These are phyloP conservation scores for Axinella damicornis DNA, from an alignment of 37 sponge, comb jelly and placozoan species.

Conservation along the genomic window DNA sequence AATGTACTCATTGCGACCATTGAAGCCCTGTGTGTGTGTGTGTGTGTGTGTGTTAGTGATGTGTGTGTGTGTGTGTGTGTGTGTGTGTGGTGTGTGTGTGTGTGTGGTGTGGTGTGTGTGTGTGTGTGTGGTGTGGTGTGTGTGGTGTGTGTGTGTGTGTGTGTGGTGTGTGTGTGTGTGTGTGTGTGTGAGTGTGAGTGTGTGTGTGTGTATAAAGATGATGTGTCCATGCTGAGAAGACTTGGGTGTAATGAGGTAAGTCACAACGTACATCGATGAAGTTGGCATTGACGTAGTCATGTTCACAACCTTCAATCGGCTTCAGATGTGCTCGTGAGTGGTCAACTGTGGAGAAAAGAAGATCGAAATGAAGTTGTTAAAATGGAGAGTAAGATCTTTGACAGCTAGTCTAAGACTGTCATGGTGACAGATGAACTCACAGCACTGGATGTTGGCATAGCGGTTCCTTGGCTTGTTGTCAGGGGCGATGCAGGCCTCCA, in stretches of 20 bases:
- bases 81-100: no score
- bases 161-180: slow-evolving; percentile 6
- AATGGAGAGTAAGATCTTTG: no score
- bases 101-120: not conserved
- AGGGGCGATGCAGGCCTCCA: slow-evolving; percentile 38
- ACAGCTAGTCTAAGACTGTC: no score
- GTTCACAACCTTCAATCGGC: slow-evolving; percentile 34
- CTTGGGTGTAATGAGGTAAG: no score
- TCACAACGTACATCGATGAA: slow-evolving; percentile 71
- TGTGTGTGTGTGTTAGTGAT: no score
- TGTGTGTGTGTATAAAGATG: no score
- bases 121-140: not conserved
- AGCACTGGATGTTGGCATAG: slow-evolving; percentile 82
- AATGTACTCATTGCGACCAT: slow-evolving; percentile 83
- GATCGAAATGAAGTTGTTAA: not conserved
- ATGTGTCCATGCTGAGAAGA: no score
- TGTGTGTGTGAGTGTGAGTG: not conserved
- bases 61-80: not conserved
- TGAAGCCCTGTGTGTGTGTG: slow-evolving; percentile 63
- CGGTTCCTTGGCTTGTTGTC: slow-evolving; percentile 81
- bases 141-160: not conserved
- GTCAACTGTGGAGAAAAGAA: slow-evolving; percentile 49
- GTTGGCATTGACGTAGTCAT: slow-evolving; percentile 85
- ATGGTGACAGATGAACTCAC: slow-evolving; percentile 25
- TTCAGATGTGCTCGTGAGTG: slow-evolving; percentile 59